Base-by-base conservation (phyloP, 2,797 vertebrate species). In the Oryzias dopingdopingensis region DNA sequence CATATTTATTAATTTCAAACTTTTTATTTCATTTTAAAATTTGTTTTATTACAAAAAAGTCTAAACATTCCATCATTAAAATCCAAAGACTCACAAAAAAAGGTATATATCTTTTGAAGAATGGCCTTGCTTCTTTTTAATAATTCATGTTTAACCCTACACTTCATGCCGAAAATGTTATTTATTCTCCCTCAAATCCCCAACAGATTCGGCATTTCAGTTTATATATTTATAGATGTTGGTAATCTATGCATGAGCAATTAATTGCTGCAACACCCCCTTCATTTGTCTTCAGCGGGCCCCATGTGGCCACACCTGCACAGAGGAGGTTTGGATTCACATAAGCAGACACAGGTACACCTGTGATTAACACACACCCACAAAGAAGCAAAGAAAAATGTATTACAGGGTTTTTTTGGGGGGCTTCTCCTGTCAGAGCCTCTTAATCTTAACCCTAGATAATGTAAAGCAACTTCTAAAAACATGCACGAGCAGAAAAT, bases 221-320 rank as follows among this genome's bases (percentile, higher is more conserved):
- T 24, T 8, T 37, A 42, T 23, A 14, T 24, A 55, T 52, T 59
- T 49, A 58, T 52, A 72, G 44, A 32, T 62, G 56, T 49, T 15
- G 22, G 12, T 47, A 32, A 43, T 57, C 32, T 52, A 44, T 46
- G 44, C 16, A 24, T 43, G 29, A 12, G 22, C 22, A 51, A 54
- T 52, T 60, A 46, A 71, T 32, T 50, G 50, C 59, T 57, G 63
- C 1, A 1, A 42, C 49, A 40, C 47, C 42, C 55, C 52, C 44
- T 49, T 40, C 44, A 59, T 61, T 52, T 55, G 52, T 66, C 62
- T 57, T 37, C 42, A 57, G 26, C 24, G 10, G 46, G 48, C 47
- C 67, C 56, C 56, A 58, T 14, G 42, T 17, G 56, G 41, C 16
- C 42, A 60, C 54, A 64, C 53, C 56, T 65, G 65, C 47, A 51